Percentiles rank a stretch among this genome's conserved stretches.
phyloP scores from a whole-genome alignment of 2,888 invertebrate species.

The Strigamia transsilvanica region DNA sequence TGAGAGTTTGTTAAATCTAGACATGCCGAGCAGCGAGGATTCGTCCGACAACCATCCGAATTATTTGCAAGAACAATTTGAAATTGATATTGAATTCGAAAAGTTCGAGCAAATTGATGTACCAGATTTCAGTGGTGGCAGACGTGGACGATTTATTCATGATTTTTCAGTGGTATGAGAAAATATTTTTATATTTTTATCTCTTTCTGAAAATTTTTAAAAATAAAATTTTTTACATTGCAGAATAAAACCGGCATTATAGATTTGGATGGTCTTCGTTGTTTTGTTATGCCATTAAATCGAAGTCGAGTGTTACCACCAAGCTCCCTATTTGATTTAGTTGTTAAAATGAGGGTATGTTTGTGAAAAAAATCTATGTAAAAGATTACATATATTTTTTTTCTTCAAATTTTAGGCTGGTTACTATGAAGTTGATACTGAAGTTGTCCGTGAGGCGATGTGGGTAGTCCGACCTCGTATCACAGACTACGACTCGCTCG shows the following conservation, averaged over 20 bases:
- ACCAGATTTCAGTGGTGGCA: conserved; percentile 81
- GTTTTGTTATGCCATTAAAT: conserved; percentile 91
- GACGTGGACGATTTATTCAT: conserved; percentile 86
- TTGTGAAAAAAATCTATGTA: not conserved
- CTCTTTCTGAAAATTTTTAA: not conserved
- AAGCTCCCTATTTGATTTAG: conserved; percentile 78
- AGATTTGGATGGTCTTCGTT: conserved; percentile 76
- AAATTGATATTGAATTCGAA: conserved; percentile 77
- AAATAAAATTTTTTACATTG: conserved; percentile 55
- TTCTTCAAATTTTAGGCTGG: conserved; percentile 60
- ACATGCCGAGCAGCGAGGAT: too few relatives aligned
- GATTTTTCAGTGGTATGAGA: conserved; percentile 79
- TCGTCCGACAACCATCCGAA: conserved; percentile 58
- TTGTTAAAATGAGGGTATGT: conserved; percentile 79
- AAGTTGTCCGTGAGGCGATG: conserved; percentile 79
- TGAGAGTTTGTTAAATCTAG: too few relatives aligned
- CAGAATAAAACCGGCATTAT: conserved; percentile 80
- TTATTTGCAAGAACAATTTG: conserved; percentile 80
- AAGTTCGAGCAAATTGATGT: conserved; percentile 86
- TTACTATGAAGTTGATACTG: conserved; percentile 83
- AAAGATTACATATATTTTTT: not conserved
- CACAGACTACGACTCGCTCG: conserved; percentile 71
- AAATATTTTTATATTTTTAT: conserved; percentile 10
- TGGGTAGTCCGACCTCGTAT: conserved; percentile 77
- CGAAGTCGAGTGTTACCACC: conserved; percentile 80